Percentiles rank a stretch among this genome's conserved stretches.
phyloP scores from a whole-genome alignment of 2,113 vertebrate species.

The Jacana jacana region DNA sequence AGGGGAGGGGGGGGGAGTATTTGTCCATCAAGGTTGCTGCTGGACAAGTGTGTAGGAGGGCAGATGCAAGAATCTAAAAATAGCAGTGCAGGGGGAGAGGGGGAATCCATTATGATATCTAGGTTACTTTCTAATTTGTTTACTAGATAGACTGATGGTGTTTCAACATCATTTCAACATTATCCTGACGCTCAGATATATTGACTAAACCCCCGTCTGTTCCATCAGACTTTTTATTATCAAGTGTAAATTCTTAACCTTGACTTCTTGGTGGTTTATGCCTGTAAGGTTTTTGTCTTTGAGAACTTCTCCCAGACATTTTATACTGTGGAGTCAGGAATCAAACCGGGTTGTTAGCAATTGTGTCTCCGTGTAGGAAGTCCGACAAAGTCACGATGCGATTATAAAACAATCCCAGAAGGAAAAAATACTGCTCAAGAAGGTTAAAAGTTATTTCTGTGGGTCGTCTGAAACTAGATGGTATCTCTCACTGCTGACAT shows the following conservation, averaged over 20 bases:
- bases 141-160: background rate
- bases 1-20: background rate
- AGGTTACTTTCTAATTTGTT: constrained; percentile 31
- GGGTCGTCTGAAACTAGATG: background rate
- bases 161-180: constrained; percentile 8
- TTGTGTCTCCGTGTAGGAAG: background rate
- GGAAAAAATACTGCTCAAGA: background rate
- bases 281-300: background rate
- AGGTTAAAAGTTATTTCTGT: background rate
- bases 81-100: background rate
- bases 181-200: background rate
- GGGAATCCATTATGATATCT: constrained; percentile 11
- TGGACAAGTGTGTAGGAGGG: constrained; percentile 14
- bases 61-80: constrained; percentile 57
- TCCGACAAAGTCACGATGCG: background rate
- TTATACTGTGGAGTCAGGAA: background rate
- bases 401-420: background rate
- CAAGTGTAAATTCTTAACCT: constrained; percentile 28
- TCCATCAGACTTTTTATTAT: background rate
- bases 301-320: background rate
- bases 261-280: background rate
- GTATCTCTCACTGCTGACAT: background rate
- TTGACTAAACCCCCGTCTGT: background rate
- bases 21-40: constrained; percentile 28
- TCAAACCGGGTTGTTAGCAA: background rate